Evolutionary conservation across 2,888 invertebrate species (phyloP), one percentile per base, ranked within the genome.

Genomic region (Chymomyza caudatula): DNA sequence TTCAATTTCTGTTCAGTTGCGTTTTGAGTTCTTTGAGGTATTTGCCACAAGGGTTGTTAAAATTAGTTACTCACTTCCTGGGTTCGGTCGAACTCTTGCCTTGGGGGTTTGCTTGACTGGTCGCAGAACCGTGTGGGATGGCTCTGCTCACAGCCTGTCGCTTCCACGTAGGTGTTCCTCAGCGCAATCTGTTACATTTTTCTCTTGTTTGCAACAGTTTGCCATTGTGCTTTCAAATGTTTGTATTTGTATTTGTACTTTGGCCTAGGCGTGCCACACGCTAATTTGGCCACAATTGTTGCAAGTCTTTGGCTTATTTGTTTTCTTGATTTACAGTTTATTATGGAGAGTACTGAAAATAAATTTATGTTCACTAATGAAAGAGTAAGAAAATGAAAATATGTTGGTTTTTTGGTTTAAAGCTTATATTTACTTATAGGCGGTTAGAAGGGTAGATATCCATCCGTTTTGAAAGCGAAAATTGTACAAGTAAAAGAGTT

Each of bases 171-270:
- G 88, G 87, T 76, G 87, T 88, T 78, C 75, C 75, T 69, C 70
- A 68, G 67, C 74, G 72, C 87, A 87, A 88, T 88, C 87, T 87
- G 87, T 88, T 88, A 83, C 83, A 88, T 88, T 88, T 88, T 85
- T 82, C 68, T 65, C 47, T 55, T 55, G 23, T 29, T 22, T 23
- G 13, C 44, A n/a, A 55, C n/a, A 61, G 78, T 80, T 74, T 69
- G 53, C 17, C 17, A 42, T 60, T 53, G 53, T 67, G 64, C 72
- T 67, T 68, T 69, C 82, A 82, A 83, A 85, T 83, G 85, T 85
- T 83, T 83, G 74, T 78, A 76, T 69, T 82, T 79, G 73, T 67
- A 76, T 69, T 82, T 79, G 73, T 67, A 72, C 72, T 71, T 69
- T 58, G 17, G 17, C 17, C 15, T 20, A 37, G 53, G 58, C 4